Evolutionary conservation across 1,140 invertebrate genomes (phyloP).

Genomic region (Myzus persicae): DNA sequence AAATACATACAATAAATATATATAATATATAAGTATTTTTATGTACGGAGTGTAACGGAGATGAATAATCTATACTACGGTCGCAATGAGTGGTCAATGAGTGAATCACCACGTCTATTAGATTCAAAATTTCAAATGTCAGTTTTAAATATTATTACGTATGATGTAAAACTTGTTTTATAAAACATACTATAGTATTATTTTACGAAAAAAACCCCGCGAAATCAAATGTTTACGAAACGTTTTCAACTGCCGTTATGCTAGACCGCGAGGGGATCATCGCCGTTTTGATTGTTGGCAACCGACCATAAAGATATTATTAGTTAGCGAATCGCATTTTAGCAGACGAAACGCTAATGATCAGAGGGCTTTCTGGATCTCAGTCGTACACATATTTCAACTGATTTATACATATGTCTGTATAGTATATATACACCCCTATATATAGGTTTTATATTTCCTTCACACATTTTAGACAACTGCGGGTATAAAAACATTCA

Average conservation of each 20-base stretch:
- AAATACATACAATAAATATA: neutral
- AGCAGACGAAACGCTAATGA: conserved; percentile 30
- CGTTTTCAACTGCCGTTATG: neutral
- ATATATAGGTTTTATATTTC: neutral
- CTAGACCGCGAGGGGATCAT: conserved; percentile 1
- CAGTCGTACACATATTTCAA: neutral
- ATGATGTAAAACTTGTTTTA: neutral
- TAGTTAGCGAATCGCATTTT: conserved; percentile 37
- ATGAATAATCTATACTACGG: neutral
- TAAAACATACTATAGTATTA: neutral
- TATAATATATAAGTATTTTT: neutral
- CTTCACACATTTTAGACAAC: neutral
- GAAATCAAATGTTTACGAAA: conserved; percentile 30
- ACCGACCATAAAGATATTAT: conserved; percentile 43
- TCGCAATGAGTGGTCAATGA: neutral
- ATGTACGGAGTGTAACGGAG: neutral
- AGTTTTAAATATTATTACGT: neutral
- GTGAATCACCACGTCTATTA: neutral
- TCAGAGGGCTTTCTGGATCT: neutral
- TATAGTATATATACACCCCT: neutral
- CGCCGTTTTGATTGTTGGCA: conserved; percentile 29
- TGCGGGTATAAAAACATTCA: neutral
- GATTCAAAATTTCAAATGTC: neutral
- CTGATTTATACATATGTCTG: neutral
- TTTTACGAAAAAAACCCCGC: neutral